Base-by-base conservation (phyloP, 2,797 vertebrate genomes). In the Myripristis murdjan region DNA sequence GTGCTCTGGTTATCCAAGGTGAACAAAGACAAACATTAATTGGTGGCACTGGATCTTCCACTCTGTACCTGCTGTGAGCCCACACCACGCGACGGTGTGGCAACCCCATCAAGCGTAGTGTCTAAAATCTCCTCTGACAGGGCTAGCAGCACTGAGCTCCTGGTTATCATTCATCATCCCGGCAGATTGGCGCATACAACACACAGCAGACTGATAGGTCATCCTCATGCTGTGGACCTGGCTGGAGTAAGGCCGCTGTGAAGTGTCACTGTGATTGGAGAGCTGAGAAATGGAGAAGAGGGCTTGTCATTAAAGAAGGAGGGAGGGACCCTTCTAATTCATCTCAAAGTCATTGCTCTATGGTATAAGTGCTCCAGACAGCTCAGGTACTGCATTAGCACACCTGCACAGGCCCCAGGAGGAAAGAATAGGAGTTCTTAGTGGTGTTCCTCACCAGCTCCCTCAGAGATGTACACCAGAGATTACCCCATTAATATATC, bases 401-500 rank as follows among this genome's bases (percentile, higher is more conserved):
- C 90, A 95, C 93, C 88, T 92, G 93, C 91, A 81, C 74, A 69
- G 81, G 73, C 74, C 77, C 88, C 90, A 82, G 86, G 94, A 94
- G 93, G 91, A 82, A 94, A 87, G 73, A 91, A 75, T 63, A 72
- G 73, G 89, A 87, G 90, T 88, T 90, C 76, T 72, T 90, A 87
- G 75, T 84, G 74, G 83, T 64, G 79, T 90, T 93, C 89, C 84
- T 91, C 82, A 86, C 81, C 63, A 81, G 80, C 84, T 95, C 77
- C 85, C 90, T 90, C 44, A 9, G 85, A 90, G 92, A 89, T 89
- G 89, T 86, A 84, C 84, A 92, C 89, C 82, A 85, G 86, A 95
- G 91, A 95, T 95, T 94, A 94, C 94, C 95, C 95, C 90, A 95
- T 96, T 97, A 96, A 96, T 96, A 94, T 87, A 92, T 93, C 93